Conservation (phyloP, 2,797 vertebrate species). For the Pachyuromys duprasi region DNA sequence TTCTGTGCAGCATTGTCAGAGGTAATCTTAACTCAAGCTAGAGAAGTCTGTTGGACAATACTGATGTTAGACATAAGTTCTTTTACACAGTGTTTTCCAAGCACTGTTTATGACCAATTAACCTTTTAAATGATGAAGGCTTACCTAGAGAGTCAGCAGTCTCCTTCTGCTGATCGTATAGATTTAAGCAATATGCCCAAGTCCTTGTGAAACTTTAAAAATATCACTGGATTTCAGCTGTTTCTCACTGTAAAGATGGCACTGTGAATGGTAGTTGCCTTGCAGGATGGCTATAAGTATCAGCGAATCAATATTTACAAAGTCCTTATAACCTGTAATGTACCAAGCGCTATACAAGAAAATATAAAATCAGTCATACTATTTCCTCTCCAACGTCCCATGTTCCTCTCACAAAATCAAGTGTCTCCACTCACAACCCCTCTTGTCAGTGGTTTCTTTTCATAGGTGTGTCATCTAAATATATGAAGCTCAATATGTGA, state of each 20-base stretch:
- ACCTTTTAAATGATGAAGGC: not conserved
- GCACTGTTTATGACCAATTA: not conserved
- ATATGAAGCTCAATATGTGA: not conserved
- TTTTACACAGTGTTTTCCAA: conserved; percentile 23
- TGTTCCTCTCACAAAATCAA: not conserved
- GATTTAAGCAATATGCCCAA: not conserved
- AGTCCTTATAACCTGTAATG: not conserved
- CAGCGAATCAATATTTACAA: not conserved
- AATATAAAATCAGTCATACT: not conserved
- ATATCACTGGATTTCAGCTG: not conserved
- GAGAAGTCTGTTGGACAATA: not conserved
- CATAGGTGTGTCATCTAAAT: not conserved
- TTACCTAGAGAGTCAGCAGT: not conserved
- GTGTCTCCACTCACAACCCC: not conserved
- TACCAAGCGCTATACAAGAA: not conserved
- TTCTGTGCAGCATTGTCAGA: not conserved
- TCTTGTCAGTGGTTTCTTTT: not conserved
- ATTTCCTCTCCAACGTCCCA: not conserved
- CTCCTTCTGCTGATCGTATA: not conserved
- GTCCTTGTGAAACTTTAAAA: not conserved
- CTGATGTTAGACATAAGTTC: not conserved
- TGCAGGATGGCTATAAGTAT: not conserved
- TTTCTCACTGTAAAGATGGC: not conserved
- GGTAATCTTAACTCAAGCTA: not conserved
- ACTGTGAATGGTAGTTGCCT: not conserved